Base-by-base conservation (phyloP, 2,113 vertebrate genomes). In the Sceloporus tristichus region DNA sequence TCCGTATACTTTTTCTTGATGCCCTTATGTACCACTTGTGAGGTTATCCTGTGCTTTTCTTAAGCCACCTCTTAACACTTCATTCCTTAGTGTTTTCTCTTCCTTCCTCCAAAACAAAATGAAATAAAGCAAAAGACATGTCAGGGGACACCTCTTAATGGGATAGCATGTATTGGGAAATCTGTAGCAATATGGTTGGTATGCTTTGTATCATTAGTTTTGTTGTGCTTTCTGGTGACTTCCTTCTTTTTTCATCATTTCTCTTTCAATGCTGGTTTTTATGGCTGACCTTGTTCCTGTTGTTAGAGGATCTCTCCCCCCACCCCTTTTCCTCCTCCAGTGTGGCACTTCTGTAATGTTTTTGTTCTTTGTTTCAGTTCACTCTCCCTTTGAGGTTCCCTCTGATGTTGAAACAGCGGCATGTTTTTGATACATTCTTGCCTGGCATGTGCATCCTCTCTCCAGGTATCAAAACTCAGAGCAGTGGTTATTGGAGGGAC, bases 331-430 rank as follows among this genome's bases (percentile, higher is more conserved):
- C 94, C 85, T 95, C 91, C 93, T 95, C 88, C 82, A 65, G 91
- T n/a, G 13, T 85, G 92, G 94, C 95, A 94, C 96, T 95, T 96
- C 97, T 96, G 95, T 94, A 95, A 95, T 94, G 96, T 96, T 96
- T 96, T 96, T 94, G 94, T 94, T 95, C 97, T 96, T 96, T 94
- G 95, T 95, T 96, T 96, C 92, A 94, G 96, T 96, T 95, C 95
- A 95, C 91, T 94, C 91, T 73, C 94, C 95, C 96, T 97, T 96
- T 96, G 97, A 97, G 95, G 95, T 91, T 75, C 89, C 85, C 95
- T 97, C 93, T 97, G 95, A 96, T 96, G 97, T 97, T 96, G 96
- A 94, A 93, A 93, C 95, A 91, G 94, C 91, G 93, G 95, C 76
- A 81, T 94, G 94, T 94, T 96, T 97, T 96, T 96, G 96, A 96